Percentiles rank a stretch among this genome's conserved stretches.
Conservation (phyloP, 1,140 invertebrate genomes). For the Diorhabda sublineata region DNA sequence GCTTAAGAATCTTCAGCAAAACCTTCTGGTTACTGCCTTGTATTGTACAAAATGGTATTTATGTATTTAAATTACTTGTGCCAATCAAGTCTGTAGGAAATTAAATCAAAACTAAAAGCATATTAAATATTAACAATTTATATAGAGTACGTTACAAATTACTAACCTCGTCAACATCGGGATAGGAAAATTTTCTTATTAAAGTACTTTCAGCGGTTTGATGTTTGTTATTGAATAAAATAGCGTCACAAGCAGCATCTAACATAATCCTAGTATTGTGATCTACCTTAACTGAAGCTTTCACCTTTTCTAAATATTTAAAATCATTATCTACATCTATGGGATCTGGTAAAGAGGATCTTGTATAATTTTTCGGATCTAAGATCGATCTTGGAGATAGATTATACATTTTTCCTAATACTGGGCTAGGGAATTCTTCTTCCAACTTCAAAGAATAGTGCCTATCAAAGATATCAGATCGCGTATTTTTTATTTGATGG, state of each 20-base stretch:
- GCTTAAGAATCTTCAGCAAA: too few relatives aligned
- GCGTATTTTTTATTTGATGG: not conserved
- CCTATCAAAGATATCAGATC: conserved; percentile 11
- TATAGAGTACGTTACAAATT: too few relatives aligned
- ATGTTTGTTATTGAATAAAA: conserved; percentile 7
- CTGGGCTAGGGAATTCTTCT: not conserved
- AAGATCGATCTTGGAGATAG: not conserved
- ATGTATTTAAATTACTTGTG: too few relatives aligned
- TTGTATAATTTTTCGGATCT: not conserved
- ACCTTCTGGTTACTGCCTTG: too few relatives aligned
- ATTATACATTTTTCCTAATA: conserved; percentile 8
- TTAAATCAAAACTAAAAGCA: not conserved
- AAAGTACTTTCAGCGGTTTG: not conserved
- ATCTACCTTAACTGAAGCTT: conserved; percentile 6
- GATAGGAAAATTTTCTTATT: not conserved
- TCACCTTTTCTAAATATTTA: not conserved
- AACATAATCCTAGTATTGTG: conserved; percentile 11
- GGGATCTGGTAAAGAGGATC: conserved; percentile 4
- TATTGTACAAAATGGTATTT: too few relatives aligned
- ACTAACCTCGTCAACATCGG: not conserved
- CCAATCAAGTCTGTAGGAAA: not conserved
- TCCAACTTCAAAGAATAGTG: not conserved
- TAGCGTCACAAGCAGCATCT: conserved; percentile 12
- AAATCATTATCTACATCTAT: conserved; percentile 10
- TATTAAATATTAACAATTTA: not conserved